Base-by-base conservation (phyloP, 2,113 vertebrate species). In the Chaetodon trifascialis region DNA sequence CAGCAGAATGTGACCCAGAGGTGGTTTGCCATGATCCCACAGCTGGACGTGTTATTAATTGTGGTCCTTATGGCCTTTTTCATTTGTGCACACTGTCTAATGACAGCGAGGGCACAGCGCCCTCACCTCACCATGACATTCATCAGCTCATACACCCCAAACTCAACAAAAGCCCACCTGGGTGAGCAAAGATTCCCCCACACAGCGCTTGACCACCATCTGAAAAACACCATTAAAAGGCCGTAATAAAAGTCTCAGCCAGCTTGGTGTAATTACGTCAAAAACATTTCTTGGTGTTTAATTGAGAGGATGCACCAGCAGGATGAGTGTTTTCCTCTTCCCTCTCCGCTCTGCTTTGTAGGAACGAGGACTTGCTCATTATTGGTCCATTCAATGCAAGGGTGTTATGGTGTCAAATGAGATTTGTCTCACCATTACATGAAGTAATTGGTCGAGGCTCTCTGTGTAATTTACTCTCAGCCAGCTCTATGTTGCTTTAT, bases 351-450 rank as follows among this genome's bases (percentile, higher is more conserved):
- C 85, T 84, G 54, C 74, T 85, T 85, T 76, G 59, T 19, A 40
- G 67, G 51, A 73, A 75, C 38, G 23, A 91, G 73, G 81, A 83
- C 86, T 76, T 76, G 79, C 89, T 94, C 86, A 93, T 94, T 93
- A 91, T 88, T 89, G 78, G 73, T 88, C 89, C 69, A 65, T 85
- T 93, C 84, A 81, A 90, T 91, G 80, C 81, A 82, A 77, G 88
- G 79, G 82, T 88, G 89, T 90, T 85, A 87, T 78, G 75, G 83
- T 90, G 91, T 91, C 92, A 90, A 89, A 93, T 91, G 82, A 94
- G 86, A 91, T 94, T 93, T 94, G 90, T 92, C 90, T 91, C 92
- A 87, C 79, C 89, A 88, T 90, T 90, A 90, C 76, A 78, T 87
- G 84, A 91, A 87, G 91, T 94, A 93, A 94, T 94, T 93, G 92